Evolutionary conservation across 2,113 vertebrate species (phyloP), one percentile per base, ranked within the genome.

Genomic region (Nerophis lumbriciformis): DNA sequence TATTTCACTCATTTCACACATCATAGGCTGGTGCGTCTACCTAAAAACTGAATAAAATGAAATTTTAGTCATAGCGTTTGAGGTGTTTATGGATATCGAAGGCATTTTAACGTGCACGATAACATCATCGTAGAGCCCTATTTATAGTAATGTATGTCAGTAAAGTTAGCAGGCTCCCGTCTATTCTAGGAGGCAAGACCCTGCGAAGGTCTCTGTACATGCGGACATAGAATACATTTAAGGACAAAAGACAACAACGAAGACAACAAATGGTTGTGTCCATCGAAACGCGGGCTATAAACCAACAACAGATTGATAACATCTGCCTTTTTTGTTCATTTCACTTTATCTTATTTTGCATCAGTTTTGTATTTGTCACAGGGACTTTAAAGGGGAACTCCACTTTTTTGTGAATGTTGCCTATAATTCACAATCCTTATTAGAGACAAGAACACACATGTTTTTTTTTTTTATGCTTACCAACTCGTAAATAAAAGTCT

Each of bases 131-230:
- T 61, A 39, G 71, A 50, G 69, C 65, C 59, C 81, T 86, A 90
- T 89, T 88, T 87, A 83, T 88, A 89, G 87, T 59, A 68, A 78
- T 76, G 73, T 80, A 83, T 75, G 73, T 75, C 72, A 76, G 77
- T 73, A 77, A 84, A 80, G 74, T 82, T 77, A 78, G 68, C 70
- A 71, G 63, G 73, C 76, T 54, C 77, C 65, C 39, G 4, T 81
- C 81, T 90, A 87, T 83, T 87, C 81, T 77, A 59, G 62, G 82
- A 76, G 55, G 64, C 65, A 71, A 66, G 78, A 70, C 74, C 80
- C 78, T 73, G 81, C 66, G 69, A 70, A 68, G 57, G 75, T 38
- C 57, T 60, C 68, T 50, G 64, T 64, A 70, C 63, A 72, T 52
- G 65, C 57, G 66, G 52, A 67, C 66, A 62, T 55, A 65, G 12